Evolutionary conservation across 2,797 vertebrate species (phyloP).

Genomic region (Scleropages formosus): DNA sequence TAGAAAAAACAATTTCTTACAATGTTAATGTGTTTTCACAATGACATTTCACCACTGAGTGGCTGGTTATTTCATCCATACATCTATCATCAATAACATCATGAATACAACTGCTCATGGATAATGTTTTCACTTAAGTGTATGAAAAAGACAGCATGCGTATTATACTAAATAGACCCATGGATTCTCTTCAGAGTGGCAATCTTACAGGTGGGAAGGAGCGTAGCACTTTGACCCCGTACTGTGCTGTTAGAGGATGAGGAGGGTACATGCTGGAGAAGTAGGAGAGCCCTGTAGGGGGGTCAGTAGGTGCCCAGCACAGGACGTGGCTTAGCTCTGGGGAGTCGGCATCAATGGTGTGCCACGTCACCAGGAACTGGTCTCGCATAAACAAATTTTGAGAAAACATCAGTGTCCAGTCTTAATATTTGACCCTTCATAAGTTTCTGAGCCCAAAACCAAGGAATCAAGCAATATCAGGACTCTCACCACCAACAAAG

Average conservation of each 20-base stretch:
- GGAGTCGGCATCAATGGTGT: constrained; percentile 93
- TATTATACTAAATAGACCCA: neutral
- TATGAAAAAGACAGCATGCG: neutral
- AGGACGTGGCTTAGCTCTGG: constrained; percentile 93
- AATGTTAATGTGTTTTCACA: no score
- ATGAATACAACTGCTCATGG: neutral
- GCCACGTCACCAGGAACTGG: constrained; percentile 94
- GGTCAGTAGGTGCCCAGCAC: constrained; percentile 91
- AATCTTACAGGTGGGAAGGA: constrained; percentile 88
- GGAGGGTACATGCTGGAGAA: constrained; percentile 96
- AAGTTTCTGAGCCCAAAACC: neutral
- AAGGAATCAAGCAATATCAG: neutral
- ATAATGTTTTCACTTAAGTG: neutral
- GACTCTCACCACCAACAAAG: neutral
- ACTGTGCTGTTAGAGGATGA: constrained; percentile 93
- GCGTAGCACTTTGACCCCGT: constrained; percentile 91
- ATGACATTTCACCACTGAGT: no score
- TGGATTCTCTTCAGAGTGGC: neutral
- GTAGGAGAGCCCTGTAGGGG: constrained; percentile 92
- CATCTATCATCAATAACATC: no score
- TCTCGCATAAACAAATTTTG: constrained; percentile 22
- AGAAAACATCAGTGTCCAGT: neutral
- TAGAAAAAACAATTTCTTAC: neutral
- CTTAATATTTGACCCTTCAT: neutral
- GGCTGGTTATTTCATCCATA: no score